phyloP scores from a whole-genome alignment of 2,113 vertebrate species.

The Limnothrissa miodon region DNA sequence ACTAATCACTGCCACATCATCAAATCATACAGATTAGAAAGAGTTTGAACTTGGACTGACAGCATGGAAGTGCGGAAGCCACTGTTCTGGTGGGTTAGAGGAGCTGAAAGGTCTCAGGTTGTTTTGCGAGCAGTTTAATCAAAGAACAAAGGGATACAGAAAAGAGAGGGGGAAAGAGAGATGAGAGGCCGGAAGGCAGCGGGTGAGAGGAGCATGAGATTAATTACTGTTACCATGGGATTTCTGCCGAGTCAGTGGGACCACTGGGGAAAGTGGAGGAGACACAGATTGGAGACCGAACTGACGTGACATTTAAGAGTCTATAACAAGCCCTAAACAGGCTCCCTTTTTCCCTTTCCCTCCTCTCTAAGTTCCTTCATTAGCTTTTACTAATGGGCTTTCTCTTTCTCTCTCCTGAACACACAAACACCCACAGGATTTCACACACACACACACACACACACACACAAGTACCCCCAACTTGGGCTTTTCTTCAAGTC shows the following conservation, averaged over 20 bases:
- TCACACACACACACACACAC: not conserved
- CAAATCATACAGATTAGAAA: not conserved
- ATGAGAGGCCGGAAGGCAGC: not conserved
- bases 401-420: too few relatives aligned
- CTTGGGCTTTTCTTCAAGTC: not conserved
- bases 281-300: not conserved
- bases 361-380: not conserved
- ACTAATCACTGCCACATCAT: not conserved
- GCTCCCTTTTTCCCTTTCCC: slow-evolving; percentile 5
- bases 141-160: not conserved
- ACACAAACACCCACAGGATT: too few relatives aligned
- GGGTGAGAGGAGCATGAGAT: slow-evolving; percentile 18
- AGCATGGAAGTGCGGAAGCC: not conserved
- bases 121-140: not conserved
- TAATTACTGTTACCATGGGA: slow-evolving; percentile 34
- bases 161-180: not conserved
- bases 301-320: slow-evolving; percentile 20
- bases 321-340: slow-evolving; percentile 15
- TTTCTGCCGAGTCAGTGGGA: not conserved
- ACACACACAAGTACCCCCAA: not conserved
- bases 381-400: not conserved
- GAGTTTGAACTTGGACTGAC: not conserved
- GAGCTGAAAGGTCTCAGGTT: not conserved
- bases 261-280: not conserved
- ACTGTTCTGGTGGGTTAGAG: not conserved